Conservation (phyloP, 35 echinoderm and acorn worm genomes). For the Hemicentrotus pulcherrimus region DNA sequence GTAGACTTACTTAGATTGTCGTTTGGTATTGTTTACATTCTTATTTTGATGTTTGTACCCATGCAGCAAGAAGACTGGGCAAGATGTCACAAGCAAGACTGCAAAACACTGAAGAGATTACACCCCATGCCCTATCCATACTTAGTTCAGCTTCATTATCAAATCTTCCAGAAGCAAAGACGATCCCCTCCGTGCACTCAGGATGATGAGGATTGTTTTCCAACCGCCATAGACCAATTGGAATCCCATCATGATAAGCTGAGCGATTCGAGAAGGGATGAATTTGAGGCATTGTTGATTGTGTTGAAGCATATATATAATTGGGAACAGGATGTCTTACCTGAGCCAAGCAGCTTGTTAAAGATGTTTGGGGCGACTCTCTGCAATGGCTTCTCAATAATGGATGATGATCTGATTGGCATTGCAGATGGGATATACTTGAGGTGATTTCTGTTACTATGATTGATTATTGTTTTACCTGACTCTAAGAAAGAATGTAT, state of each 20-base stretch:
- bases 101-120: background rate
- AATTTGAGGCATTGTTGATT: background rate
- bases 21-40: background rate
- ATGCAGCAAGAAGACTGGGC: constrained; percentile 27
- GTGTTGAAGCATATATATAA: background rate
- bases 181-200: too few relatives aligned
- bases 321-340: background rate
- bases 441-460: background rate
- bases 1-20: too few relatives aligned
- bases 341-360: background rate
- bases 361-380: background rate
- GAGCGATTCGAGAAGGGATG: background rate
- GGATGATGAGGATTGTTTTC: background rate
- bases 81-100: constrained; percentile 8
- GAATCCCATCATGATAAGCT: background rate
- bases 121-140: background rate
- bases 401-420: constrained; percentile 22
- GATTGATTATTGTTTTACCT: too few relatives aligned
- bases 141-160: background rate
- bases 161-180: background rate
- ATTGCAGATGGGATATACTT: background rate
- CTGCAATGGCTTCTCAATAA: constrained; percentile 35
- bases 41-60: background rate
- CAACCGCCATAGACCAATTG: background rate
- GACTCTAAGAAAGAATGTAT: too few relatives aligned